A percentile compares a stretch with the other conserved stretches of the same genome.
Evolutionary conservation across 2,113 vertebrate species (phyloP).

Genomic region (Platysternon megacephalum): DNA sequence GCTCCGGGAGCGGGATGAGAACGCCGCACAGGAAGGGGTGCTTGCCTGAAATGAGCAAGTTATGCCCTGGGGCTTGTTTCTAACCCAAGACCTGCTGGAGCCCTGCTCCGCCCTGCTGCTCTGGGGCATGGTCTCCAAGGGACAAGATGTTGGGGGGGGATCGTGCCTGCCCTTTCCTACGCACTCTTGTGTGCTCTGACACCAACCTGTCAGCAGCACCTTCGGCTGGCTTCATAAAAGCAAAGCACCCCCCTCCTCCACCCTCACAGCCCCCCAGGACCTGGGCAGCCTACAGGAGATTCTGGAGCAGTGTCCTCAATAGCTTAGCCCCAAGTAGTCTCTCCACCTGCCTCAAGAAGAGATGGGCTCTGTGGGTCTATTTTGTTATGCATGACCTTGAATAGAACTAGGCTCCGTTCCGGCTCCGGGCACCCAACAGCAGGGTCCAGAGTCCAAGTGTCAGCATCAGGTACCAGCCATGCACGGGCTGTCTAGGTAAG

Average conservation of each 20-base stretch:
- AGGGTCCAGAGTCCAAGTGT: neutral
- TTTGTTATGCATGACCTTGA: neutral
- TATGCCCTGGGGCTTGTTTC: neutral
- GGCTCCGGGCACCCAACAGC: neutral
- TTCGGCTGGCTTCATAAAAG: neutral
- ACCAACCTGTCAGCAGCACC: too few species aligned
- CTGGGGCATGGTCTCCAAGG: accelerated
- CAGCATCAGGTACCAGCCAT: neutral
- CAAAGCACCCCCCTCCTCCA: neutral
- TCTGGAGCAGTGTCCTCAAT: neutral
- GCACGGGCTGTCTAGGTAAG: neutral
- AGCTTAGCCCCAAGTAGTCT: neutral
- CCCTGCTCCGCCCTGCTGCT: neutral
- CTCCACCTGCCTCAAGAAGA: neutral
- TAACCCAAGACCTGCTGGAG: neutral
- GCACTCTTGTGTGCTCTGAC: neutral
- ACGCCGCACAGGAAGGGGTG: neutral
- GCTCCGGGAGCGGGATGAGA: neutral
- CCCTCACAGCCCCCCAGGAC: neutral
- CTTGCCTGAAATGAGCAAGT: neutral
- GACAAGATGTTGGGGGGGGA: accelerated
- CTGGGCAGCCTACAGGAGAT: neutral
- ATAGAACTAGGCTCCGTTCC: neutral
- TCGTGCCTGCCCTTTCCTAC: accelerated
- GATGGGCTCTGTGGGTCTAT: neutral